These are phyloP conservation scores for Eupithecia subumbrata DNA, from an alignment of 2,888 invertebrate genomes.

Conservation along the genomic window DNA sequence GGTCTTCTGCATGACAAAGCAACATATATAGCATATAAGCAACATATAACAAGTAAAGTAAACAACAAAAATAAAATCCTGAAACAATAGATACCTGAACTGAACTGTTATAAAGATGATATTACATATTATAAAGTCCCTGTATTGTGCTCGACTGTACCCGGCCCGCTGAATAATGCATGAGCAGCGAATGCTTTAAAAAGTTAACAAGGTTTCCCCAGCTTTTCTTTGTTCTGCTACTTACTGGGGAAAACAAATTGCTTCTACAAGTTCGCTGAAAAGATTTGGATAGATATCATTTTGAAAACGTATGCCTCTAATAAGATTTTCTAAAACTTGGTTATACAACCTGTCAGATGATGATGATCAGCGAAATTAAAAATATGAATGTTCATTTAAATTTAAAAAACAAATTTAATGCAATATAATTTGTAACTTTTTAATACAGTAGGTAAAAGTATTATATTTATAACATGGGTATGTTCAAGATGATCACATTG, in stretches of 20 bases:
- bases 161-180: constrained; percentile 73
- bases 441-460: background rate
- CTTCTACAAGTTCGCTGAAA: constrained; percentile 60
- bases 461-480: too few relatives aligned
- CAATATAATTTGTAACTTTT: background rate
- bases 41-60: too few relatives aligned
- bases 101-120: constrained; percentile 20
- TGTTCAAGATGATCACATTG: too few relatives aligned
- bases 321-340: background rate
- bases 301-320: constrained; percentile 11
- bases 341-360: background rate
- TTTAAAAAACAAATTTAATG: background rate
- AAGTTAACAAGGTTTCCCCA: constrained; percentile 81
- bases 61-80: background rate
- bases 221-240: constrained; percentile 78
- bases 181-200: constrained; percentile 78
- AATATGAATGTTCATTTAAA: background rate
- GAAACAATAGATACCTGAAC: background rate
- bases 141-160: constrained; percentile 52
- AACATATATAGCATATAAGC: too few relatives aligned
- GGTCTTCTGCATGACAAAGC: background rate
- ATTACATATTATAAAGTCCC: constrained; percentile 20
- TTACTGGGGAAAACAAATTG: constrained; percentile 73
- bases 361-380: background rate
- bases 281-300: constrained; percentile 48